Conservation (phyloP, 2,113 vertebrate genomes). For the Garra rufa region DNA sequence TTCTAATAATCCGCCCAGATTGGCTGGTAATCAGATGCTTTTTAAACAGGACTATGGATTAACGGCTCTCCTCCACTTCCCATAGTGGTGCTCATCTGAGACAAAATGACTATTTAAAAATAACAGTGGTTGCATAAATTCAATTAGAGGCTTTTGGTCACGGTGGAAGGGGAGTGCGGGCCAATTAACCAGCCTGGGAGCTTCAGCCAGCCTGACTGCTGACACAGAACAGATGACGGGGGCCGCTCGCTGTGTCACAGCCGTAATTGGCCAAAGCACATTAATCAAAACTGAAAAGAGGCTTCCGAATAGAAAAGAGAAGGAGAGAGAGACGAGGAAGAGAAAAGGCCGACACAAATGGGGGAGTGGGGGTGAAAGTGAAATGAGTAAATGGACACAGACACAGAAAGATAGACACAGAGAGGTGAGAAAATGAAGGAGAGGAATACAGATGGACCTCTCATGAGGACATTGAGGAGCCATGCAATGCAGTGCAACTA, state of each 20-base stretch:
- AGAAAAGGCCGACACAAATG: background rate
- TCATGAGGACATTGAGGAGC: background rate
- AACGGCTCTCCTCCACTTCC: conserved; percentile 58
- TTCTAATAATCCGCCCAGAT: conserved; percentile 12
- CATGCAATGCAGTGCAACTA: background rate
- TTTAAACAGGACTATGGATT: conserved; percentile 39
- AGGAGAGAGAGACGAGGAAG: conserved; percentile 33
- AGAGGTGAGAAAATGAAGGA: conserved; percentile 60
- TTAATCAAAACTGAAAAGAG: conserved; percentile 87
- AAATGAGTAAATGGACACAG: conserved; percentile 19
- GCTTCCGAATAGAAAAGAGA: conserved; percentile 65
- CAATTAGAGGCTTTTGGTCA: conserved; percentile 98
- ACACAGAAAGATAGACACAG: conserved; percentile 42
- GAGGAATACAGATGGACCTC: conserved; percentile 57
- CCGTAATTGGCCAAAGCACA: conserved; percentile 89
- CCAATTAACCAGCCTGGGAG: conserved; percentile 64
- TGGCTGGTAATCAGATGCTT: conserved; percentile 20
- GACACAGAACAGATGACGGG: conserved; percentile 96
- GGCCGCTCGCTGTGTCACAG: conserved; percentile 90
- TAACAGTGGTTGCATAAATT: conserved; percentile 99
- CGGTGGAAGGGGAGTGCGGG: conserved; percentile 85
- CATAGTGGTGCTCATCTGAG: conserved; percentile 80
- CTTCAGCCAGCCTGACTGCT: conserved; percentile 72
- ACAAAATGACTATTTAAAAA: conserved; percentile 99
- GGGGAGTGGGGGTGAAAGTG: conserved; percentile 40